Base-by-base conservation (phyloP, 2,888 invertebrate species). In the Microplitis manilae region DNA sequence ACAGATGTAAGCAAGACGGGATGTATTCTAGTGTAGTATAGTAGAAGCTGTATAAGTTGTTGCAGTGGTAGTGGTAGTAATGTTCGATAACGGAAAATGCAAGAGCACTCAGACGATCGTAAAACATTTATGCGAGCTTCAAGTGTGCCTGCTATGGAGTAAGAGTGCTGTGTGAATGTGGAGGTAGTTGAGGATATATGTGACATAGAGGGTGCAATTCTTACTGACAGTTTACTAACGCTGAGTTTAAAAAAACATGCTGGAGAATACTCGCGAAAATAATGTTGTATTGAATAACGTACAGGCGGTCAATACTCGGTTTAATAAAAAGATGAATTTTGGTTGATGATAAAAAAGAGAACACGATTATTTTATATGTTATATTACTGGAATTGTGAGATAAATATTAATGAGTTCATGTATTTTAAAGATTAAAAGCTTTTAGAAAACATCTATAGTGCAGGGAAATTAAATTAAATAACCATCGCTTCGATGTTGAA, bases 41-140 rank as follows among this genome's bases (percentile, higher is more conserved):
- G 30, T 30, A 2, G 30, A 30, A 4, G 30, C 30, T 30, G 30
- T 30, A 30, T 30, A 20, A 20, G 30, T 30, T 30, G 30, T 30
- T 2, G 30, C 4, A 2, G 30, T 30, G 2, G 30, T 30, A 79
- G 76, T 30, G 2, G 30, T 30, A 79, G 76, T 77, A 74, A 77
- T 80, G 75, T 69, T 64, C 79, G 82, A 82, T 82, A 82, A 83
- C 82, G 79, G 81, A 84, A 82, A 84, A 84, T 84, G 83, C 83
- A 84, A 79, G 77, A 79, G 83, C 84, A 83, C 83, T 84, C 83
- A 82, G 83, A 82, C 80, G 80, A 75, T 83, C 79, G 83, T 84
- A 81, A 82, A 84, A 83, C 83, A 84, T 84, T 83, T 83, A 84
- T 79, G 78, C 79, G 79, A 76, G 73, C 74, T 75, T 73, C 76